Percentiles rank a stretch among this genome's conserved stretches.
phyloP scores from a whole-genome alignment of 2,113 vertebrate genomes.

The Muscicapa adusta region DNA sequence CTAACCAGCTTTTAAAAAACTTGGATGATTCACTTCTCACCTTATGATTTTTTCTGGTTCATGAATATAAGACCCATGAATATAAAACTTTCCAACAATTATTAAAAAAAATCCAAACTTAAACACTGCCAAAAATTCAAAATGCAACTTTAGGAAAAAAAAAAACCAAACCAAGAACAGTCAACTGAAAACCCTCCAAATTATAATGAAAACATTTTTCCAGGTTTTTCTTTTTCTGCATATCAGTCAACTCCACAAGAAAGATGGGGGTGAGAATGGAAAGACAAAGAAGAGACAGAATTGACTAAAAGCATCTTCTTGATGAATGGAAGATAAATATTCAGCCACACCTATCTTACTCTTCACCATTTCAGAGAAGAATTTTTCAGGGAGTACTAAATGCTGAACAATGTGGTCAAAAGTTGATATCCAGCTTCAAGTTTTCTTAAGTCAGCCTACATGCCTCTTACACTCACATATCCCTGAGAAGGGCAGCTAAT shows the following conservation, averaged over 20 bases:
- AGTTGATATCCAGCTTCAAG: not conserved
- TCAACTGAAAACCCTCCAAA: not conserved
- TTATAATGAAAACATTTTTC: not conserved
- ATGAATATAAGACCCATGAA: not conserved
- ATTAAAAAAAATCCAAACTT: not conserved
- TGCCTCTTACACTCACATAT: not conserved
- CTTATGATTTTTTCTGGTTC: not conserved
- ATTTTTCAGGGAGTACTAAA: not conserved
- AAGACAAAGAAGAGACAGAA: not conserved
- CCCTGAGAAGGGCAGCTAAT: not conserved
- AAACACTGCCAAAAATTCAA: not conserved
- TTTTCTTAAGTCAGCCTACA: not conserved
- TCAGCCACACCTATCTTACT: not conserved
- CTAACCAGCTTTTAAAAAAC: not conserved
- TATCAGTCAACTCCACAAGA: not conserved
- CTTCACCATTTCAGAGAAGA: not conserved
- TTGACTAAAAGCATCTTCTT: not conserved
- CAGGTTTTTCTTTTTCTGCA: not conserved
- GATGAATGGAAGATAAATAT: not conserved
- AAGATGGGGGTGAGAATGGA: not conserved
- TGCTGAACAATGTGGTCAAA: not conserved
- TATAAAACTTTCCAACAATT: not conserved
- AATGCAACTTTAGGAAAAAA: not conserved
- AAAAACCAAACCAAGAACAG: too few relatives aligned
- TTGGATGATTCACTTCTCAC: not conserved